Evolutionary conservation across 37 sponge, comb jelly and placozoan species (phyloP), one percentile per base, ranked within the genome.

Genomic region (Dysidea cf. avara): DNA sequence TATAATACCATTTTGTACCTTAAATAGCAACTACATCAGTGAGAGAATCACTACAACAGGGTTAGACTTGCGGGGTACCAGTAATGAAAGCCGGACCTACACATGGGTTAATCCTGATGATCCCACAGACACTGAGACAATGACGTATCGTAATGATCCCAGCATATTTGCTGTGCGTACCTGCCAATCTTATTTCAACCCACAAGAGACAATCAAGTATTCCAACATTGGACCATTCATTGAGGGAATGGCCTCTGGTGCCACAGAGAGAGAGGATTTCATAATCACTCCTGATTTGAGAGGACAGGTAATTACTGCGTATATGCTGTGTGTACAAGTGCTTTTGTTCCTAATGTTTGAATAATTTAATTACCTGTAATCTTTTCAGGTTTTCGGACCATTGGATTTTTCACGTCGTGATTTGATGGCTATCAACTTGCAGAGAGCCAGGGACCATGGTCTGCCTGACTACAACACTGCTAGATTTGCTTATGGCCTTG

Each of bases 401-500:
- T 74, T 93, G 59, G 91, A 97, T 47, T 87, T 69, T 81, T 78
- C 75, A n/a, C 77, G 97, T 28, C 86, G 97, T 52, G 97, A 97
- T 46, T 75, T 90, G 61, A 90, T 97, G 91, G 97, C 97, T 32
- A 60, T 90, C 51, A 93, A 93, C 68, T 78, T 97, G 56, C 91
- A 93, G 76, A 72, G 97, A 71, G 97, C 87, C 13, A 64, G 97
- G 35, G 97, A 97, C 64, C 92, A 94, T 52, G 97, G 97, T 49
- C 82, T 97, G 49, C 92, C 97, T 3, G 89, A 87, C 69, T 93
- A 76, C 81, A 93, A 93, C 77, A 56, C 83, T 0, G 97, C 94
- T 56, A 77, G 94, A 25, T 57, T 65, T 3, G 83, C 91, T 18
- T 97, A 93, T 43, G 81, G 83, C 18, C 81, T 87, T 12, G 77